Conservation (phyloP, 2,797 vertebrate genomes). For the Phoxinus dragarum region DNA sequence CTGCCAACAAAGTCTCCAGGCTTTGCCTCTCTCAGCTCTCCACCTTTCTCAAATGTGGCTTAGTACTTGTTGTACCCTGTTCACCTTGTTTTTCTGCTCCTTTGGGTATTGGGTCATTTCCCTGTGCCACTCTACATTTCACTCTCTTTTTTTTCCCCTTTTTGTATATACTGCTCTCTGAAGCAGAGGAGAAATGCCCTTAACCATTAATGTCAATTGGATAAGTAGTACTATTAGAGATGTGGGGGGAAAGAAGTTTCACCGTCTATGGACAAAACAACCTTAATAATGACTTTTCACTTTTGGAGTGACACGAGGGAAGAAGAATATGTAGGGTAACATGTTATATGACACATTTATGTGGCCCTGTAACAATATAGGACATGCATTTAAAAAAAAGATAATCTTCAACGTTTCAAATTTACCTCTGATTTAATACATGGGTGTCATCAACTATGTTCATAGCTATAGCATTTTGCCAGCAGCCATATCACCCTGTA, state of each 20-base stretch:
- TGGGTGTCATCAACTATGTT: background rate
- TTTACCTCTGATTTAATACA: background rate
- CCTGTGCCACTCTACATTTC: constrained; percentile 50
- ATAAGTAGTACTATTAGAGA: constrained; percentile 49
- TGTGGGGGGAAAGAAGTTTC: constrained; percentile 28
- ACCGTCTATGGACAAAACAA: constrained; percentile 42
- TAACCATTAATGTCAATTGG: constrained; percentile 53
- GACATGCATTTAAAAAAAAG: background rate
- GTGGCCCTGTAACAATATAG: constrained; percentile 1
- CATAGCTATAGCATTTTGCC: background rate
- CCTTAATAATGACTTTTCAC: constrained; percentile 37
- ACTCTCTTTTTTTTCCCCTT: constrained; percentile 16
- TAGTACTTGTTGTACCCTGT: constrained; percentile 62
- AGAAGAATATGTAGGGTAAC: constrained; percentile 24
- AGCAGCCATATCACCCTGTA: too few species aligned
- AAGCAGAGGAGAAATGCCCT: constrained; percentile 53
- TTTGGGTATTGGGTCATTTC: constrained; percentile 56
- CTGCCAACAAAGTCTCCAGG: constrained; percentile 76
- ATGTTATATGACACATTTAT: constrained; percentile 22
- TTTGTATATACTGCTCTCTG: constrained; percentile 45
- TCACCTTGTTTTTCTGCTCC: constrained; percentile 71
- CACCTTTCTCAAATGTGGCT: constrained; percentile 64
- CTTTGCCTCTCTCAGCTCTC: constrained; percentile 66
- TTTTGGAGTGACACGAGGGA: background rate
- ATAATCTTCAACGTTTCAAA: background rate